A percentile compares a stretch with the other conserved stretches of the same genome.
phyloP scores from a whole-genome alignment of 2,888 invertebrate species.

The Philhelius pedissequus region DNA sequence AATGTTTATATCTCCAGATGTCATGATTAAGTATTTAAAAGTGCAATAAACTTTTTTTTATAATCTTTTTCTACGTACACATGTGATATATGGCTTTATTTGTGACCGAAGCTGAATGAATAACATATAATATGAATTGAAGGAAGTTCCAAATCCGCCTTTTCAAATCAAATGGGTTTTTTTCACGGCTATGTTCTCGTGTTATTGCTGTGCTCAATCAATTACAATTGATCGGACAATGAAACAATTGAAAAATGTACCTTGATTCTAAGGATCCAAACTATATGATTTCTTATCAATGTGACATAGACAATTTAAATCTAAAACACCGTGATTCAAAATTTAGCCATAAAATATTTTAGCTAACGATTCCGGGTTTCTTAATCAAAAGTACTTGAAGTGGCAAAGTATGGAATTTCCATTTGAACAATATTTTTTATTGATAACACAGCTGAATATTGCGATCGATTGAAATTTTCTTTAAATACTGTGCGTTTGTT shows the following conservation, averaged over 20 bases:
- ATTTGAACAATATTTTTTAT: slow-evolving; percentile 8
- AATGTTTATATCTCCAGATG: neutral
- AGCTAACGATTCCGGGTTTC: slow-evolving; percentile 27
- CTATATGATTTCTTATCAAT: neutral
- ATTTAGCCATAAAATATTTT: neutral
- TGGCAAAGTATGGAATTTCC: slow-evolving; percentile 55
- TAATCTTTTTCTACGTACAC: neutral
- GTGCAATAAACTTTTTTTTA: neutral
- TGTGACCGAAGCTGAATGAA: neutral
- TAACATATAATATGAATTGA: neutral
- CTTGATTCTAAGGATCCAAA: neutral
- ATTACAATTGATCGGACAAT: neutral
- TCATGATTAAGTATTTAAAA: neutral
- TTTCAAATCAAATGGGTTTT: neutral
- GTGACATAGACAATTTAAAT: neutral
- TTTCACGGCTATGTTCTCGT: neutral
- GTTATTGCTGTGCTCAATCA: too few relatives aligned
- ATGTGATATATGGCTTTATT: neutral
- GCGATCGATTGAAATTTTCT: slow-evolving; percentile 34
- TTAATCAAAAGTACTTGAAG: slow-evolving; percentile 13
- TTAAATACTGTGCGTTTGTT: slow-evolving; percentile 10
- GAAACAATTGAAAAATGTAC: neutral
- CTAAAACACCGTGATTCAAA: neutral
- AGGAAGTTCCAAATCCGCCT: neutral
- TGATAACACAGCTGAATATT: slow-evolving; percentile 41